Percentiles rank a stretch among this genome's conserved stretches.
These are phyloP conservation scores for Ariolimax columbianus DNA, from an alignment of 2,888 invertebrate genomes.

Conservation along the genomic window DNA sequence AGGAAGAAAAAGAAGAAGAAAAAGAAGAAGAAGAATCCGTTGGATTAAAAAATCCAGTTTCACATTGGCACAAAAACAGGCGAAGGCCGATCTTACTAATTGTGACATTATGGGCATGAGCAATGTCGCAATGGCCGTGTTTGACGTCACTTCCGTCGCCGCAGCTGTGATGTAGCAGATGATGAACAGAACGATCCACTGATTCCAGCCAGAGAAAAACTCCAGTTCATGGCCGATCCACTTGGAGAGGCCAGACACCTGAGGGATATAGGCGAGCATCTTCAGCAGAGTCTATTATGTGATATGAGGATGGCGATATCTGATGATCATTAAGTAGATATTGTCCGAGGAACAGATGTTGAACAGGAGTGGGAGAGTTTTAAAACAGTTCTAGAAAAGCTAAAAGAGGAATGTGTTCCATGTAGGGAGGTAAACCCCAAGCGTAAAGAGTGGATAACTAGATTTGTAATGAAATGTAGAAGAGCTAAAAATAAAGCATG, in stretches of 20 bases:
- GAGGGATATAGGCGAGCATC: no score
- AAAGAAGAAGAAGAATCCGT: neutral
- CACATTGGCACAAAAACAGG: neutral
- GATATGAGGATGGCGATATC: no score
- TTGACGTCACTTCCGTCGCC: conserved; percentile 49
- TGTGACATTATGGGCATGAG: conserved; percentile 51
- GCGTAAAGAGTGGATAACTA: no score
- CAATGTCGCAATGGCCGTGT: conserved; percentile 50
- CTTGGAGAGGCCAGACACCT: conserved; percentile 38
- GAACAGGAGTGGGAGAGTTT: no score
- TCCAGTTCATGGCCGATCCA: conserved; percentile 53
- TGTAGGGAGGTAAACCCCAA: no score
- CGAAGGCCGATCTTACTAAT: conserved; percentile 28
- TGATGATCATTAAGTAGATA: no score
- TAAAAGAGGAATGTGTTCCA: no score
- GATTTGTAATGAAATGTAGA: no score
- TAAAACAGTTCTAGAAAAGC: no score
- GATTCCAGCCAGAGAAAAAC: conserved; percentile 45
- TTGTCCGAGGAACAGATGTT: no score
- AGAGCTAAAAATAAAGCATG: no score
- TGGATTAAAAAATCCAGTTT: neutral
- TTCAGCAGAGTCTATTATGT: no score
- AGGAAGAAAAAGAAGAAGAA: neutral
- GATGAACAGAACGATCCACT: conserved; percentile 50
- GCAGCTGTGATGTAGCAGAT: conserved; percentile 50